Base-by-base conservation (phyloP, 2,888 invertebrate species). In the Drosophila nr. medialis region DNA sequence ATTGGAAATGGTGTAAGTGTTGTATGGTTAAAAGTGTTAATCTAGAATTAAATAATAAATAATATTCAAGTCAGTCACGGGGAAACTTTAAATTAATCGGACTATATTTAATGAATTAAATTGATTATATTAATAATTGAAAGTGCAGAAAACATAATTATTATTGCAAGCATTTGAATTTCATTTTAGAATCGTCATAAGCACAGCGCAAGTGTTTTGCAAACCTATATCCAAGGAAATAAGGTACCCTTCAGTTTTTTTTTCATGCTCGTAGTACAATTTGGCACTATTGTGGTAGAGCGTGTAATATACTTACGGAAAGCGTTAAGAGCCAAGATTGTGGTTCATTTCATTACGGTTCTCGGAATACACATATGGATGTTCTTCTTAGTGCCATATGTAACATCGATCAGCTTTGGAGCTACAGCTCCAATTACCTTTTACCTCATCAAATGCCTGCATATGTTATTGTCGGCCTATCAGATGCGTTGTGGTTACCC, bases 401-500 rank as follows among this genome's bases (percentile, higher is more conserved):
- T 98, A 56, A 99, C 99, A 4, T 97, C 97, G 90, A 96, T 96
- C 24, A 89, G 84, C 30, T 92, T 92, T 63, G 91, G 92, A 92
- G 95, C 96, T 0, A 95, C 96, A 55, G 92, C 95, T 18, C 96
- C 98, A 6, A 97, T 98, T 90, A 95, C 99, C 91, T 99, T 98
- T 96, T 99, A 99, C 94, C 96, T 99, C 95, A 95, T 98, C 65
- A 99, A 99, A 93, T 99, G 99, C 92, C 95, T 99, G 81, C 99
- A 99, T 93, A 95, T 99, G 81, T 94, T 99, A 58, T 94, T 99
- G 63, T 98, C 99, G 0, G 99, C 99, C 2, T 98, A 98, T 94
- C 99, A 99, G 94, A 98, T 99, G 86, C 95, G 98, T 74, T 98
- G 98, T 92, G 99, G 99, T 2, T 99, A 99, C 93, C 99, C 99